phyloP scores from a whole-genome alignment of 2,888 invertebrate genomes.

The Eupithecia dodoneata region DNA sequence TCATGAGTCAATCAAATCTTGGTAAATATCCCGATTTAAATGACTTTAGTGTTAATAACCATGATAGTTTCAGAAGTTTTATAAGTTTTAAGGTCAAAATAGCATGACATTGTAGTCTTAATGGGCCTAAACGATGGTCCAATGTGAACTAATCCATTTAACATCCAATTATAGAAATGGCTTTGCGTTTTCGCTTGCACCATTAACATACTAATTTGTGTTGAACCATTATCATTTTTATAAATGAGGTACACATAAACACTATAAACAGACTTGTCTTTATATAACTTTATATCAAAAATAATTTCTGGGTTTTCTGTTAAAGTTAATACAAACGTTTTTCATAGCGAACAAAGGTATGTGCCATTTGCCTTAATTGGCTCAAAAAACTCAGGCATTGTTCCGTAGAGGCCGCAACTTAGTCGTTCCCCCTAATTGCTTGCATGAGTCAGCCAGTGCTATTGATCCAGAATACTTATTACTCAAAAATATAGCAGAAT shows the following conservation, averaged over 20 bases:
- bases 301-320: background rate
- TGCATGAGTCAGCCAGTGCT: background rate
- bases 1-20: too few relatives aligned
- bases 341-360: background rate
- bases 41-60: too few relatives aligned
- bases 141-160: constrained; percentile 19
- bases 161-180: constrained; percentile 36
- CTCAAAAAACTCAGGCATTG: background rate
- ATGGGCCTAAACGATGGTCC: background rate
- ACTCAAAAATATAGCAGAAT: background rate
- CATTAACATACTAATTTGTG: constrained; percentile 33
- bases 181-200: constrained; percentile 63
- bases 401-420: background rate
- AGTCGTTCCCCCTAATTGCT: background rate
- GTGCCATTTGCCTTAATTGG: background rate
- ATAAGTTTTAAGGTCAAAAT: background rate
- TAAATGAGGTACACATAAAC: background rate
- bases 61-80: too few relatives aligned
- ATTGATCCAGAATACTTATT: background rate
- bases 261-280: background rate
- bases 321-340: background rate
- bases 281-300: background rate
- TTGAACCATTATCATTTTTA: constrained; percentile 13
- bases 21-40: too few relatives aligned
- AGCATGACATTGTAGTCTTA: background rate